Evolutionary conservation across 2,797 vertebrate genomes (phyloP), one percentile per base, ranked within the genome.

Genomic region (Falco biarmicus): DNA sequence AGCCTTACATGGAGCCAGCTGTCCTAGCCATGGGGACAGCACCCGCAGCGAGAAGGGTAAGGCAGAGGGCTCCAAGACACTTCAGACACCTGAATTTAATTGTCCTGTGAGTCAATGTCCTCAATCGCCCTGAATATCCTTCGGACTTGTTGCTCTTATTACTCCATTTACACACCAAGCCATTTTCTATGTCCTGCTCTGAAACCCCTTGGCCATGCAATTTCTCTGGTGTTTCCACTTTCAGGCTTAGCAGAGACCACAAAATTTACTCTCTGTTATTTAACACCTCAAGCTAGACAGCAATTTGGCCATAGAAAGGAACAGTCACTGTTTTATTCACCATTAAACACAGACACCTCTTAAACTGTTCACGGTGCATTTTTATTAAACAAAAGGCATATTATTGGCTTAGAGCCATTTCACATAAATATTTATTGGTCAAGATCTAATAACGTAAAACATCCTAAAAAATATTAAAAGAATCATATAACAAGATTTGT

Each of bases 271-370:
- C 93, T 97, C 79, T 96, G 84, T 89, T 97, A 93, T 96, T 98
- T 97, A 97, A 96, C 97, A 98, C 96, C 90, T 97, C 93, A 87
- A 97, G 87, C 69, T 95, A 97, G 97, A 98, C 94, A 98, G 97
- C 75, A 97, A 93, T 65, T 98, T 98, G 98, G 97, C 97, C 2
- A 0, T 50, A 84, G 88, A 94, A 98, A 95, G 76, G 26, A 97
- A 65, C 60, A 95, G 84, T 50, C 80, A 70, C 43, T 87, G 73
- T 97, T 98, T 96, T 70, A 97, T 68, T 96, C 88, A 74, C 91
- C 73, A 88, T 98, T 97, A 97, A 97, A 93, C 81, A 70, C 81
- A 97, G 82, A 86, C 91, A 97, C 95, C 76, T 96, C 90, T 97
- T 96, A 97, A 98, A 97, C 85, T 84, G 92, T 96, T 97, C 90